Base-by-base conservation (phyloP, 2,797 vertebrate genomes). In the Lophius americanus region DNA sequence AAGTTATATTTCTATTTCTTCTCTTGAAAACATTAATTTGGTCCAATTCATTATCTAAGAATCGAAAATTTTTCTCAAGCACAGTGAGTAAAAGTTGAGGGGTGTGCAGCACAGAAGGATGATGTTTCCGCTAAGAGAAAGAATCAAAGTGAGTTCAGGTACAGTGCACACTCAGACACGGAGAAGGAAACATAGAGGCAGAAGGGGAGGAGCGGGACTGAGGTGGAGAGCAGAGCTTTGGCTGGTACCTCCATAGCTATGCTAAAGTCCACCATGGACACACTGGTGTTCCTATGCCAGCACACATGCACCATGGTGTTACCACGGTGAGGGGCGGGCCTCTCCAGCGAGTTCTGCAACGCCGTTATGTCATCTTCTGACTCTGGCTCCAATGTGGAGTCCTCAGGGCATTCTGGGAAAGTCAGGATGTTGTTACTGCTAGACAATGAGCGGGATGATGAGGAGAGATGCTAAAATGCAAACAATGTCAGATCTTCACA, bases 261-360 rank as follows among this genome's bases (percentile, higher is more conserved):
- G 92, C 96, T 98, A 95, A 98, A 98, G 94, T 99, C 98, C 95
- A 98, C 90, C 96, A 98, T 97, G 89, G 97, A 98, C 89, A 98
- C 98, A 59, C 96, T 99, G 94, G 97, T 98, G 93, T 96, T 98
- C 91, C 97, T 95, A 90, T 99, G 98, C 97, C 98, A 99, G 92
- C 97, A 99, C 90, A 99, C 98, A 60, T 99, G 97, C 90, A 97
- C 97, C 92, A 96, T 98, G 79, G 97, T 99, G 95, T 99, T 99
- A 92, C 96, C 97, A 83, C 97, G 97, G 90, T 97, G 96, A 67
- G 95, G 94, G 46, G 94, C 83, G 77, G 96, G 95, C 91, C 92
- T 95, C 86, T 98, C 96, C 86, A 95, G 89, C 32, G 95, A 96
- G 71, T 93, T 93, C 78, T 93, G 95, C 11, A 95, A 95, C 57